Percentiles rank a stretch among this genome's conserved stretches.
These are phyloP conservation scores for Bombus waltoni DNA, from an alignment of 1,140 invertebrate genomes.

Conservation along the genomic window DNA sequence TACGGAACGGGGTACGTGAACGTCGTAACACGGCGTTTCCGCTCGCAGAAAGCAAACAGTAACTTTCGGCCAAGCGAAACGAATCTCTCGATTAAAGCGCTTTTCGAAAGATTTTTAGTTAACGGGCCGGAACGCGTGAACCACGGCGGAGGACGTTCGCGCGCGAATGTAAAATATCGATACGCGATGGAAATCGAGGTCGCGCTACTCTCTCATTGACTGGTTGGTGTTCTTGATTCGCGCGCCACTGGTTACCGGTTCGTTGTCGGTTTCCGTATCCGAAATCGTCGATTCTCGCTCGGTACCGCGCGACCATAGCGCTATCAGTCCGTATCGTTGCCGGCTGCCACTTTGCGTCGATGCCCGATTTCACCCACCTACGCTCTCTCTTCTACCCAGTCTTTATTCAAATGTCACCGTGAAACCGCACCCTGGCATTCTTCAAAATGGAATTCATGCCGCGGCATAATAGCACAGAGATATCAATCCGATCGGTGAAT, in stretches of 20 bases:
- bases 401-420: conserved; percentile 65
- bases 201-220: background rate
- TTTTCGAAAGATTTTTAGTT: background rate
- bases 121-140: background rate
- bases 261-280: conserved; percentile 18
- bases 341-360: conserved; percentile 23
- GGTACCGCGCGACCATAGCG: background rate
- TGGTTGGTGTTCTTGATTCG: background rate
- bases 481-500: conserved; percentile 69
- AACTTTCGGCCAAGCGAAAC: background rate
- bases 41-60: background rate
- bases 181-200: background rate
- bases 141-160: background rate
- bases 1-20: too few relatives aligned
- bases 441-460: conserved; percentile 70
- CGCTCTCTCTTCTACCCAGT: background rate
- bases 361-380: background rate
- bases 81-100: background rate
- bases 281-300: conserved; percentile 18
- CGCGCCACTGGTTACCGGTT: conserved; percentile 5
- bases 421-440: conserved; percentile 57
- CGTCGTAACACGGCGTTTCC: too few relatives aligned
- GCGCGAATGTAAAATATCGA: background rate
- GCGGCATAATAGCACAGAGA: conserved; percentile 67
- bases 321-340: background rate